phyloP scores from a whole-genome alignment of 2,888 invertebrate species.

The Drosophila formosana region DNA sequence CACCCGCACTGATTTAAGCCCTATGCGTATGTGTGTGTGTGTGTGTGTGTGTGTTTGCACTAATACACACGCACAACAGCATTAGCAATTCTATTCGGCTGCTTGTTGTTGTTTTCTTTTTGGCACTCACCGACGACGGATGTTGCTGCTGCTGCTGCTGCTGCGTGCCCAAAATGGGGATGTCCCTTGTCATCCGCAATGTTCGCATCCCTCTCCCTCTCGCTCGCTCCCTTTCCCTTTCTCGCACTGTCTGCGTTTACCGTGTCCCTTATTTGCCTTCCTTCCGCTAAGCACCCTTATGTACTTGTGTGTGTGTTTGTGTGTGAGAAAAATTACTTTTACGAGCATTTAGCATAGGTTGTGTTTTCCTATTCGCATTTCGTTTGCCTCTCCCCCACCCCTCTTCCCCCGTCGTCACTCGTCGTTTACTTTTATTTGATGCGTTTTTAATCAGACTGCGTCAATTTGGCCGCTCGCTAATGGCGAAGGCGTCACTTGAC shows the following conservation, averaged over 20 bases:
- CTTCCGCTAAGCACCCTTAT: conserved; percentile 64
- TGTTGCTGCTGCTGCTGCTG: conserved; percentile 39
- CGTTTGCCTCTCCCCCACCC: conserved; percentile 1
- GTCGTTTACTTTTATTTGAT: conserved; percentile 63
- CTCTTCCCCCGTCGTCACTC: conserved; percentile 1
- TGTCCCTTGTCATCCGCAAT: conserved; percentile 41
- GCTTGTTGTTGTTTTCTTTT: conserved; percentile 37
- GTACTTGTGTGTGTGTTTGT: conserved; percentile 23
- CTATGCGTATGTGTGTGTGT: conserved; percentile 27
- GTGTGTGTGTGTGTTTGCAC: conserved; percentile 31
- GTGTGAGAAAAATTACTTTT: conserved; percentile 64
- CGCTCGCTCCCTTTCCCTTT: background rate
- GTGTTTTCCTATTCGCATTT: conserved; percentile 45
- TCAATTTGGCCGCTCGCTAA: conserved; percentile 60
- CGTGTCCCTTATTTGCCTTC: conserved; percentile 61
- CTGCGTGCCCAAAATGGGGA: conserved; percentile 53
- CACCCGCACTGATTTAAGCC: conserved; percentile 68
- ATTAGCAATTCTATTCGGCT: conserved; percentile 43
- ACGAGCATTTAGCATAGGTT: conserved; percentile 71
- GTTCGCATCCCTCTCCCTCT: background rate
- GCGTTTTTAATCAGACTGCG: conserved; percentile 75
- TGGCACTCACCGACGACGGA: conserved; percentile 38
- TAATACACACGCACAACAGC: conserved; percentile 43
- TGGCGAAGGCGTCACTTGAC: conserved; percentile 53
- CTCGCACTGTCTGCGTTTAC: conserved; percentile 21